phyloP scores from a whole-genome alignment of 2,797 vertebrate genomes.

The Bryconaethiops microstoma region DNA sequence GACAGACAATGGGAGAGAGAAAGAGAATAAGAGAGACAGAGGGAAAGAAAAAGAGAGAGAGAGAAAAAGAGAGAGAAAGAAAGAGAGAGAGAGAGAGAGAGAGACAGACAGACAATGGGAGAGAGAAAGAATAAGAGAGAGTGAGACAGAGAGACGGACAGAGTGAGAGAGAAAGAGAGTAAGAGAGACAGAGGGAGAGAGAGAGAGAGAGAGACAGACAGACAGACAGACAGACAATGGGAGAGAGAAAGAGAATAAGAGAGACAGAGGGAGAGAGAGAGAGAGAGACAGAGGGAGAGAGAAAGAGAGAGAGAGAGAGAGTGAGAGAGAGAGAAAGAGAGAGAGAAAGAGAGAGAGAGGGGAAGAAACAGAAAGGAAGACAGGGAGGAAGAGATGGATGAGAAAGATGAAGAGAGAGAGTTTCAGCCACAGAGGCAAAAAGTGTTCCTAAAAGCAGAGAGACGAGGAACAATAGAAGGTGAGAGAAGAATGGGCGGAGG shows the following conservation, averaged over 20 bases:
- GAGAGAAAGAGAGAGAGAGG: neutral
- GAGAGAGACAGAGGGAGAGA: neutral
- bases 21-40: neutral
- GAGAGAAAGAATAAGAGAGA: neutral
- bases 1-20: neutral
- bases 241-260: no score
- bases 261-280: no score
- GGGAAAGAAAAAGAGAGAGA: neutral
- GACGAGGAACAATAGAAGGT: neutral
- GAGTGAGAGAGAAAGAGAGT: neutral
- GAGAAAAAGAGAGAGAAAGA: neutral
- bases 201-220: neutral
- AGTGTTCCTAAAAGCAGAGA: no score
- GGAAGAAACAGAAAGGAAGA: no score
- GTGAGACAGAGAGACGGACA: neutral
- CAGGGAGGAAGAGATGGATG: neutral
- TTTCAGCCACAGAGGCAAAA: neutral
- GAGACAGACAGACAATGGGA: neutral
- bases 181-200: neutral
- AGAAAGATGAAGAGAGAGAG: neutral
- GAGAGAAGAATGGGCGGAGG: no score
- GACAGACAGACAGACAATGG: no score
- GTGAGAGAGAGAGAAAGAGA: neutral
- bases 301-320: neutral
- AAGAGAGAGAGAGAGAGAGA: neutral